Evolutionary conservation across 2,113 vertebrate genomes (phyloP).

Genomic region (Synodontis membranacea): DNA sequence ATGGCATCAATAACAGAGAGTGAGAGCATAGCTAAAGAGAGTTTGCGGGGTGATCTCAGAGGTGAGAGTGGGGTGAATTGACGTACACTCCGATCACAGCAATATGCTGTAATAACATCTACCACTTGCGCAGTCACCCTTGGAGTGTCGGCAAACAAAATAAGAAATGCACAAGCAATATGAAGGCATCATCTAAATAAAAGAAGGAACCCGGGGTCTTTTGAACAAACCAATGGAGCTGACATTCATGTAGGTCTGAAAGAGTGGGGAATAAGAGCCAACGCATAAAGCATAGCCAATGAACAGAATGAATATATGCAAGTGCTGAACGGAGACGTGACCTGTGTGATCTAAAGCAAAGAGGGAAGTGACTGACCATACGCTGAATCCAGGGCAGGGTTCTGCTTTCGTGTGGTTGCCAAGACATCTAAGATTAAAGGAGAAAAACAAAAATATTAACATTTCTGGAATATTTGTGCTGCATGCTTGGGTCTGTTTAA

Average conservation of each 20-base stretch:
- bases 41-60: conserved; percentile 19
- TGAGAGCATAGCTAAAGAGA: background rate
- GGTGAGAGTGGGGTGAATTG: conserved; percentile 35
- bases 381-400: conserved; percentile 72
- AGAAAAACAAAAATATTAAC: conserved; percentile 8
- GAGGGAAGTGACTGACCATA: conserved; percentile 72
- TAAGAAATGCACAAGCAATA: conserved; percentile 35
- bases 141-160: conserved; percentile 13
- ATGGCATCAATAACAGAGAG: conserved; percentile 17
- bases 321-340: conserved; percentile 4
- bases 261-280: conserved; percentile 1
- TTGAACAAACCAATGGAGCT: conserved; percentile 9
- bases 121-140: conserved; percentile 34
- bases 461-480: conserved; percentile 6
- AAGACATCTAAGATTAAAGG: conserved; percentile 68
- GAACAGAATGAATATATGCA: background rate
- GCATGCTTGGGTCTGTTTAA: background rate
- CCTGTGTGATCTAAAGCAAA: background rate
- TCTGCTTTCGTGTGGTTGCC: conserved; percentile 76
- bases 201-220: conserved; percentile 14
- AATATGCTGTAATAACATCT: conserved; percentile 26
- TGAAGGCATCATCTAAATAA: conserved; percentile 19
- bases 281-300: background rate
- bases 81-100: conserved; percentile 30
- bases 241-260: background rate